These are phyloP conservation scores for Petrophora chlorosata DNA, from an alignment of 2,888 invertebrate genomes.

Conservation along the genomic window DNA sequence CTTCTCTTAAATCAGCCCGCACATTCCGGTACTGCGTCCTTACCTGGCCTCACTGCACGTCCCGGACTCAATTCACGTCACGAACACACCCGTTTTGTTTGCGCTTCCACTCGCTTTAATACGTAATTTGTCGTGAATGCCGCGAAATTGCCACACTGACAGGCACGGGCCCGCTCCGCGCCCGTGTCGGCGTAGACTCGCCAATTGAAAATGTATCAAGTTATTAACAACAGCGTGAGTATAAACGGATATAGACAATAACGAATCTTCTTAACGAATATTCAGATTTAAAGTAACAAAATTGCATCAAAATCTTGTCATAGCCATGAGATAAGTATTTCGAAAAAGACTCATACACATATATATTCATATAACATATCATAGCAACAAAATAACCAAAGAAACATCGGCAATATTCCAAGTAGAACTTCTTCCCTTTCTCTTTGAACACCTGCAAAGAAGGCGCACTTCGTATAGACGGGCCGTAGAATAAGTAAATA, in stretches of 20 bases:
- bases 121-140: constrained; percentile 82
- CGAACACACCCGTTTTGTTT: constrained; percentile 80
- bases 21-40: constrained; percentile 38
- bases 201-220: constrained; percentile 74
- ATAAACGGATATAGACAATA: neutral
- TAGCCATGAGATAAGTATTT: too few relatives aligned
- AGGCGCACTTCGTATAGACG: too few relatives aligned
- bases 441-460: too few relatives aligned
- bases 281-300: too few relatives aligned
- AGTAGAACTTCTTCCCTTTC: too few relatives aligned
- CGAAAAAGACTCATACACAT: too few relatives aligned
- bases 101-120: constrained; percentile 81
- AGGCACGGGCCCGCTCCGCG: constrained; percentile 40
- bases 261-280: too few relatives aligned
- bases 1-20: constrained; percentile 26
- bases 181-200: constrained; percentile 34
- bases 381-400: too few relatives aligned
- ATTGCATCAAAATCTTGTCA: too few relatives aligned
- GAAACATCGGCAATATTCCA: too few relatives aligned
- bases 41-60: constrained; percentile 51
- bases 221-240: constrained; percentile 51
- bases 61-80: constrained; percentile 75
- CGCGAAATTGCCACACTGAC: constrained; percentile 79
- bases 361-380: too few relatives aligned
- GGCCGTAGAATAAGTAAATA: too few relatives aligned